Evolutionary conservation across 2,113 vertebrate genomes (phyloP).

Genomic region (Ctenodactylus gundi): DNA sequence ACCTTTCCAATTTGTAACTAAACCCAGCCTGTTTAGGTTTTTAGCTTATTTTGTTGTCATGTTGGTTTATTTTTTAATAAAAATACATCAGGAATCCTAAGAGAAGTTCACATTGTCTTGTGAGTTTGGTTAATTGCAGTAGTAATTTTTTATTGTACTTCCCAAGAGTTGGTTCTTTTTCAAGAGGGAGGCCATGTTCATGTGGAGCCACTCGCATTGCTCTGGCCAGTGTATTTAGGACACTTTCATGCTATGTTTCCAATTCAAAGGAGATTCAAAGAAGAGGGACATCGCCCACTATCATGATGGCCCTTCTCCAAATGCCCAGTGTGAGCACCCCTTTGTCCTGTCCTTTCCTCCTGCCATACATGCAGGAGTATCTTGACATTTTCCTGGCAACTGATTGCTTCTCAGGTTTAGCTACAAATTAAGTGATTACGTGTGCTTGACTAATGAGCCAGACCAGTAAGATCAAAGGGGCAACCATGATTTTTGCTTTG

Average conservation of each 20-base stretch:
- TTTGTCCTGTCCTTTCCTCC: slow-evolving; percentile 90
- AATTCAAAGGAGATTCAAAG: slow-evolving; percentile 85
- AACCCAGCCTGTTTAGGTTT: slow-evolving; percentile 87
- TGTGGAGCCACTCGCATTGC: slow-evolving; percentile 88
- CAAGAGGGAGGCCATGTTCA: slow-evolving; percentile 85
- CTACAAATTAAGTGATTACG: slow-evolving; percentile 77
- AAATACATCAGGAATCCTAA: slow-evolving; percentile 84
- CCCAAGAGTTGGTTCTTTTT: slow-evolving; percentile 88
- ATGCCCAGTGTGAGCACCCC: slow-evolving; percentile 85
- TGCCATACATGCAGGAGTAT: slow-evolving; percentile 85
- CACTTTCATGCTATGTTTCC: slow-evolving; percentile 85
- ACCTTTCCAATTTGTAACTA: slow-evolving; percentile 86
- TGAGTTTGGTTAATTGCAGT: slow-evolving; percentile 87
- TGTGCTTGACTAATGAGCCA: slow-evolving; percentile 88
- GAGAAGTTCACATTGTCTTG: slow-evolving; percentile 79
- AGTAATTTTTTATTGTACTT: slow-evolving; percentile 84
- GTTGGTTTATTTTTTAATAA: slow-evolving; percentile 85
- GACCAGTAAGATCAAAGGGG: slow-evolving; percentile 86
- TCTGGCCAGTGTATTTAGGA: slow-evolving; percentile 87
- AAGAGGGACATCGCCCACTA: slow-evolving; percentile 88
- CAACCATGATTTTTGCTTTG: slow-evolving; percentile 87
- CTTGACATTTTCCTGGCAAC: slow-evolving; percentile 73
- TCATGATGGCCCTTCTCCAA: slow-evolving; percentile 83
- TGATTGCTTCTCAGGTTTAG: slow-evolving; percentile 50
- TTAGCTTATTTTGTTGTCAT: slow-evolving; percentile 74